Conservation (phyloP, 2,797 vertebrate species). For the Takifugu ocellatus region DNA sequence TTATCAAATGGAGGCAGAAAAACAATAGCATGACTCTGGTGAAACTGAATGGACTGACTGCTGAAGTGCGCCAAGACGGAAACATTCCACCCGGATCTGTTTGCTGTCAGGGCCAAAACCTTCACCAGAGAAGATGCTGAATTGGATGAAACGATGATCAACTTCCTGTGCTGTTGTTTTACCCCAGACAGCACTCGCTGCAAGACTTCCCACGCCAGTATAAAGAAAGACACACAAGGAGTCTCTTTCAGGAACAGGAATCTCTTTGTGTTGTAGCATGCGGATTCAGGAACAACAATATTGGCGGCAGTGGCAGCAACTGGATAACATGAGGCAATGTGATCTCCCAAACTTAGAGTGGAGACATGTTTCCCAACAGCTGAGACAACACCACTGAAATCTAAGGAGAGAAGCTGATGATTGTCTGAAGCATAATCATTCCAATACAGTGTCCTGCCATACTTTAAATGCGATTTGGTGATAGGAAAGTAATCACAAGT, state of each 20-base stretch:
- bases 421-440: conserved; percentile 66
- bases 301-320: conserved; percentile 62
- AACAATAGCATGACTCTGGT: conserved; percentile 66
- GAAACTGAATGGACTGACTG: conserved; percentile 23
- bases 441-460: conserved; percentile 82
- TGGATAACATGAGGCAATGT: conserved; percentile 80
- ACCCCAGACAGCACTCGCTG: conserved; percentile 53
- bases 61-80: conserved; percentile 41
- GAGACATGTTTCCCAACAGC: conserved; percentile 71
- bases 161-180: conserved; percentile 54
- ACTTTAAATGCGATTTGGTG: conserved; percentile 72
- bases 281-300: conserved; percentile 71
- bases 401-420: conserved; percentile 78
- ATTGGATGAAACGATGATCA: conserved; percentile 66
- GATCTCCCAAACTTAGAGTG: conserved; percentile 79
- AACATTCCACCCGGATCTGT: conserved; percentile 73
- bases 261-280: conserved; percentile 73
- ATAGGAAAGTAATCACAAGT: conserved; percentile 86
- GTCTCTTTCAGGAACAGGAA: conserved; percentile 70
- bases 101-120: conserved; percentile 69
- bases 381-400: conserved; percentile 79
- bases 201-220: conserved; percentile 83
- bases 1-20: conserved; percentile 73
- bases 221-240: conserved; percentile 82
- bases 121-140: conserved; percentile 64